Percentiles rank a stretch among this genome's conserved stretches.
Conservation (phyloP, 2,113 vertebrate genomes). For the Xenopus laevis region DNA sequence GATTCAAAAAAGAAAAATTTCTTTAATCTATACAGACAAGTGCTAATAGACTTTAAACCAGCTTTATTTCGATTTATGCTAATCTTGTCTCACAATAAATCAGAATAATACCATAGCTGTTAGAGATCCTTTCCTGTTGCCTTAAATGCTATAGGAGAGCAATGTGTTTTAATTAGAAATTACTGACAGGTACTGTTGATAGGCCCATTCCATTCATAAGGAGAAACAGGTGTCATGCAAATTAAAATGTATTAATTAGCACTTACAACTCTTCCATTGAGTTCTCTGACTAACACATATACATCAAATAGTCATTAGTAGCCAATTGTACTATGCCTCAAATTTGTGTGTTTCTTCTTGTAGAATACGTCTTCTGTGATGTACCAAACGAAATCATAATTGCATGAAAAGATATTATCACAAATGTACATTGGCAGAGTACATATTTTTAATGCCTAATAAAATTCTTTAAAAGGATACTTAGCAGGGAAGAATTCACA, state of each 20-base stretch:
- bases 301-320: slow-evolving; percentile 4
- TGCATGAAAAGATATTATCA: too few species aligned
- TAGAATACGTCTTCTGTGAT: too few species aligned
- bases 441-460: too few species aligned
- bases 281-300: slow-evolving; percentile 48
- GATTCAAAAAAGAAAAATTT: slow-evolving; percentile 63
- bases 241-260: slow-evolving; percentile 63
- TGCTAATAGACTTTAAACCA: slow-evolving; percentile 78
- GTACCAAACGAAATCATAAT: too few species aligned
- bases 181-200: slow-evolving; percentile 58
- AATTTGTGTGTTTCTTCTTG: neutral
- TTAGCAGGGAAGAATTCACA: too few species aligned
- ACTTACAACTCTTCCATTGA: slow-evolving; percentile 50
- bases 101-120: slow-evolving; percentile 60
- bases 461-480: too few species aligned
- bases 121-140: slow-evolving; percentile 48
- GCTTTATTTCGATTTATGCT: slow-evolving; percentile 74
- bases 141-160: slow-evolving; percentile 48
- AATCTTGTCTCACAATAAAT: slow-evolving; percentile 60
- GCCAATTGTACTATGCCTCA: slow-evolving; percentile 20
- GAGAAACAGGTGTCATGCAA: slow-evolving; percentile 59
- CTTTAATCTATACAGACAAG: slow-evolving; percentile 75
- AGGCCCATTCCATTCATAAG: slow-evolving; percentile 52
- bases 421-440: too few species aligned
- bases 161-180: slow-evolving; percentile 61